These are phyloP conservation scores for Elephantulus edwardii DNA, from an alignment of 2,113 vertebrate genomes.

Conservation along the genomic window DNA sequence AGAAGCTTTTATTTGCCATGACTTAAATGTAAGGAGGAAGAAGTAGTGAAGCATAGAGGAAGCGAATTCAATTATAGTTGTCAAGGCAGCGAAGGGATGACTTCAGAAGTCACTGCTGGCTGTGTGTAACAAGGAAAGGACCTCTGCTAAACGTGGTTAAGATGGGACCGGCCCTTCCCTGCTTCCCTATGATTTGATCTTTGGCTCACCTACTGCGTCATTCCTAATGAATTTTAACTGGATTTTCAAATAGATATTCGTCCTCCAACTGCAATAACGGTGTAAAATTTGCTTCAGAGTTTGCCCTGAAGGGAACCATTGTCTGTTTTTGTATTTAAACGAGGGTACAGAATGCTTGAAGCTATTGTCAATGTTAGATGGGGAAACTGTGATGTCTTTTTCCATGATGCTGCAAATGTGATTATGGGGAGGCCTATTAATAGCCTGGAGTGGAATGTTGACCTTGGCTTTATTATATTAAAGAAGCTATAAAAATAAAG, in stretches of 20 bases:
- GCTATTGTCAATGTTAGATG: slow-evolving; percentile 70
- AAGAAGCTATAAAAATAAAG: slow-evolving; percentile 54
- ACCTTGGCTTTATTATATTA: slow-evolving; percentile 72
- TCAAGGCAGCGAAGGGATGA: not conserved
- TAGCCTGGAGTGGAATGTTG: slow-evolving; percentile 70
- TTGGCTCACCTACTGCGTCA: not conserved
- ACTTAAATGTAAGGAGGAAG: slow-evolving; percentile 38
- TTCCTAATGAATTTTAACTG: slow-evolving; percentile 57
- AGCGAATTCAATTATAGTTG: slow-evolving; percentile 12
- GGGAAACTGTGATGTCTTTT: slow-evolving; percentile 59
- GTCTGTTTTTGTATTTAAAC: slow-evolving; percentile 43
- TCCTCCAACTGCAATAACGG: not conserved
- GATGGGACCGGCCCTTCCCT: not conserved
- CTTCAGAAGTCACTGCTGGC: not conserved
- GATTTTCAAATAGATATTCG: slow-evolving; percentile 46
- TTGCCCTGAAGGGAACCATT: slow-evolving; percentile 58
- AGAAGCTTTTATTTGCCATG: slow-evolving; percentile 27
- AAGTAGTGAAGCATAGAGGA: slow-evolving; percentile 19
- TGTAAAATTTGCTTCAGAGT: slow-evolving; percentile 52
- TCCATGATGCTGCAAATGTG: slow-evolving; percentile 69
- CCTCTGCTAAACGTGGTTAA: not conserved
- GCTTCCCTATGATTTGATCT: slow-evolving; percentile 8
- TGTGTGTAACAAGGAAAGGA: not conserved
- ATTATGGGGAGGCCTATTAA: slow-evolving; percentile 62
- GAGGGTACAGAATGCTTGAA: slow-evolving; percentile 66